A percentile compares a stretch with the other conserved stretches of the same genome.
Evolutionary conservation across 2,888 invertebrate genomes (phyloP).

Genomic region (Caenorhabditis sulstoni): DNA sequence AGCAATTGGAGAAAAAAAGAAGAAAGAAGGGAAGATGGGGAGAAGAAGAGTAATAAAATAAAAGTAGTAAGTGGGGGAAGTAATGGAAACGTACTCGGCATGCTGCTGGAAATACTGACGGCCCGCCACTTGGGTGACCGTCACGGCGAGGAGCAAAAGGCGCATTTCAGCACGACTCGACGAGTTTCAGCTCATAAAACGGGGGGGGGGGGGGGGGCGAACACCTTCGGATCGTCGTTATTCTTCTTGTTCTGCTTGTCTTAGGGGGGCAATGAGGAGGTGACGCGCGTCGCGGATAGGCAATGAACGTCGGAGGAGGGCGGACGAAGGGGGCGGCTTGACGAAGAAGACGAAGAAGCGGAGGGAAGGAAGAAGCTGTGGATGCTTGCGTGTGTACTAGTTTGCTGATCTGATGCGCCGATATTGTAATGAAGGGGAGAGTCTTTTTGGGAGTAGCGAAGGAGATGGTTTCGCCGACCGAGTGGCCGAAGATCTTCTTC

Average conservation of each 20-base stretch:
- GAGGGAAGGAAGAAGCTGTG: conserved; percentile 45
- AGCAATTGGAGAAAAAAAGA: too few relatives aligned
- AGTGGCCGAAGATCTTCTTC: conserved; percentile 3
- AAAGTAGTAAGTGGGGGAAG: conserved; percentile 34
- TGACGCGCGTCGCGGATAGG: conserved; percentile 45
- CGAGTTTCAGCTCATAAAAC: conserved; percentile 42
- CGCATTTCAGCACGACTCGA: conserved; percentile 27
- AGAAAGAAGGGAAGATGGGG: not conserved
- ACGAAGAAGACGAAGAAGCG: conserved; percentile 27
- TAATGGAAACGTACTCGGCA: conserved; percentile 47
- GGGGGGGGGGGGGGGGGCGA: not conserved
- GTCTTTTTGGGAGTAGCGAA: conserved; percentile 42
- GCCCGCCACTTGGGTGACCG: conserved; percentile 40
- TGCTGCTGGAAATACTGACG: conserved; percentile 49
- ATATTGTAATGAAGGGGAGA: conserved; percentile 55
- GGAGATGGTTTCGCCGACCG: conserved; percentile 32
- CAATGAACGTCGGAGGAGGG: conserved; percentile 49
- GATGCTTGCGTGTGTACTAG: conserved; percentile 48
- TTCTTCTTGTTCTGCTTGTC: conserved; percentile 3
- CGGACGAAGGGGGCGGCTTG: conserved; percentile 31
- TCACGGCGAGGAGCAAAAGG: conserved; percentile 45
- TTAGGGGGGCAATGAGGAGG: conserved; percentile 45
- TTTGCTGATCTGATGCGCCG: conserved; percentile 60
- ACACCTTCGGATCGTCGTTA: conserved; percentile 35
- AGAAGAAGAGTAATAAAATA: conserved; percentile 19